Conservation (phyloP, 2,888 invertebrate genomes). For the Craniophora ligustri region DNA sequence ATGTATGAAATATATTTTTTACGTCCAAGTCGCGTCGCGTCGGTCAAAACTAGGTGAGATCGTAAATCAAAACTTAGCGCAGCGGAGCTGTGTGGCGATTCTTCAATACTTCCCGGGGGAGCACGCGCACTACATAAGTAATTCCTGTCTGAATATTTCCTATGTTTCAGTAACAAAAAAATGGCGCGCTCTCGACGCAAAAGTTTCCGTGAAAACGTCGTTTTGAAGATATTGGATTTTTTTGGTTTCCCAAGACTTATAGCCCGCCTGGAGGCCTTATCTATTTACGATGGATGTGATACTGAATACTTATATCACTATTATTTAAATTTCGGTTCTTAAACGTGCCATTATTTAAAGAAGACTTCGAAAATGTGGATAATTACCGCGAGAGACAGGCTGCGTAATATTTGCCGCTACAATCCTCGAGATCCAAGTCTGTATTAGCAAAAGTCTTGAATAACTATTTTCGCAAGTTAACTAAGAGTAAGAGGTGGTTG, state of each 20-base stretch:
- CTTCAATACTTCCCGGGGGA: constrained; percentile 51
- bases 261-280: constrained; percentile 37
- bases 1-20: constrained; percentile 13
- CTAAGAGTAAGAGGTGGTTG: constrained; percentile 34
- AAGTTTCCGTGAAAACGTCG: constrained; percentile 49
- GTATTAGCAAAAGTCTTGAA: constrained; percentile 30
- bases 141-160: constrained; percentile 51
- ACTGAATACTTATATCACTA: constrained; percentile 8
- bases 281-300: constrained; percentile 31
- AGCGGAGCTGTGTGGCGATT: constrained; percentile 49
- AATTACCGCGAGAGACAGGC: neutral
- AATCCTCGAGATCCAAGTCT: too few species aligned
- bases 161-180: constrained; percentile 51
- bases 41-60: constrained; percentile 50
- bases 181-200: constrained; percentile 43
- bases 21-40: constrained; percentile 30
- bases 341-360: neutral
- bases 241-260: constrained; percentile 44
- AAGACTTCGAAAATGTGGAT: neutral
- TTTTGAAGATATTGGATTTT: constrained; percentile 55
- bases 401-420: too few species aligned
- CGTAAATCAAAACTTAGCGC: constrained; percentile 63
- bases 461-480: constrained; percentile 44
- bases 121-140: constrained; percentile 56
- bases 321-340: constrained; percentile 27